Evolutionary conservation across 2,113 vertebrate species (phyloP), one percentile per base, ranked within the genome.

Genomic region (Zosterops lateralis): DNA sequence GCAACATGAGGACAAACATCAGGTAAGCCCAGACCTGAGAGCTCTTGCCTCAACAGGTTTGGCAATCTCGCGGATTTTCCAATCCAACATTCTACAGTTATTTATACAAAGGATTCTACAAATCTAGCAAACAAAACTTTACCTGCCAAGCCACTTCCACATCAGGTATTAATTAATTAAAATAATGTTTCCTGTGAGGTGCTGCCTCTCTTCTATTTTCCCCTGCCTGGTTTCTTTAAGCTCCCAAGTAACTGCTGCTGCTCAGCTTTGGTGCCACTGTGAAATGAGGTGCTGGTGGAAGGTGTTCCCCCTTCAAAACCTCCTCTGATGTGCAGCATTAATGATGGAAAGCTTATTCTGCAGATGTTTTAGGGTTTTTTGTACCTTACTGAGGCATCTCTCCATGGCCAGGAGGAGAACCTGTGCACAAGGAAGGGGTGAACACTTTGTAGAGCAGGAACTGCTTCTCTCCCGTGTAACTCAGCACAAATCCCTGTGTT

Each of bases 381-480:
- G 32, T 9, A 71, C 77, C 62, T 76, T 18, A 0, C 54, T 17
- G 62, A n/a, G 54, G 36, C 45, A 36, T 22, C 34, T 74, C 1
- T 61, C 44, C 3, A 0, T 5, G 11, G 31, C 75, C n/a, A n/a
- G 31, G 75, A 80, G 80, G n/a, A 87, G 57, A 82, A 64, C 9
- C 62, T 16, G 51, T 4, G 17, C 38, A 4, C 32, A 6, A 25
- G 66, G 9, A 42, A 42, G 44, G 42, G 0, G 8, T 17, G 77
- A 73, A 53, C 29, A 10, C 19, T 0, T 44, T 15, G 45, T 5
- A 2, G 21, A 14, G 1, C 6, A 4, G 16, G 15, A 3, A 3
- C 22, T 14, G 51, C 65, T 80, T 15, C 58, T 53, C 24, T 29
- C 28, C 40, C 57, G 11, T 10, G 15, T 19, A 64, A 71, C 19